phyloP scores from a whole-genome alignment of 2,888 invertebrate genomes.

The Stegophylla sp. region DNA sequence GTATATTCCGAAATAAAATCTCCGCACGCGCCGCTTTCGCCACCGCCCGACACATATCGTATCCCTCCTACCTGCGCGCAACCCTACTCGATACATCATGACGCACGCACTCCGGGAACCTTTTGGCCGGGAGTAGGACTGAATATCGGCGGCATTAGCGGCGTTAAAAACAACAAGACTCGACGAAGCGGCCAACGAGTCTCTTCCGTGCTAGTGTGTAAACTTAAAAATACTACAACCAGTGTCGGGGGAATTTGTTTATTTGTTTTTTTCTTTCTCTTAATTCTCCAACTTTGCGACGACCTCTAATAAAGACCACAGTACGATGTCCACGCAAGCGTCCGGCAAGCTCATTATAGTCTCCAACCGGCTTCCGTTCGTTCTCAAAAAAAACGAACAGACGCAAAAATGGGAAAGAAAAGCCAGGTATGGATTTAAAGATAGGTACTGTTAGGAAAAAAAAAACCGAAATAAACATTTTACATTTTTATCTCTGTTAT shows the following conservation, averaged over 20 bases:
- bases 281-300: neutral
- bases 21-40: neutral
- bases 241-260: no score
- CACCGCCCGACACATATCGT: neutral
- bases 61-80: neutral
- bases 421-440: constrained; percentile 75
- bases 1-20: neutral
- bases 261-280: no score
- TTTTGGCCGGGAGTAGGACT: neutral
- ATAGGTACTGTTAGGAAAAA: neutral
- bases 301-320: neutral
- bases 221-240: no score
- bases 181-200: no score
- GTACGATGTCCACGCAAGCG: constrained; percentile 59
- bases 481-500: constrained; percentile 25
- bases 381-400: constrained; percentile 77
- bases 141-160: neutral
- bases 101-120: neutral
- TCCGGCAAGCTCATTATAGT: constrained; percentile 84
- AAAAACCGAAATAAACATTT: neutral
- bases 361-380: constrained; percentile 88
- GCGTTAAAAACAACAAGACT: neutral
- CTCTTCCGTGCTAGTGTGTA: neutral
- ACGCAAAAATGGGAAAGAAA: constrained; percentile 78
- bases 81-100: neutral